Conservation (phyloP, 2,797 vertebrate species). For the Lepus oiostolus region DNA sequence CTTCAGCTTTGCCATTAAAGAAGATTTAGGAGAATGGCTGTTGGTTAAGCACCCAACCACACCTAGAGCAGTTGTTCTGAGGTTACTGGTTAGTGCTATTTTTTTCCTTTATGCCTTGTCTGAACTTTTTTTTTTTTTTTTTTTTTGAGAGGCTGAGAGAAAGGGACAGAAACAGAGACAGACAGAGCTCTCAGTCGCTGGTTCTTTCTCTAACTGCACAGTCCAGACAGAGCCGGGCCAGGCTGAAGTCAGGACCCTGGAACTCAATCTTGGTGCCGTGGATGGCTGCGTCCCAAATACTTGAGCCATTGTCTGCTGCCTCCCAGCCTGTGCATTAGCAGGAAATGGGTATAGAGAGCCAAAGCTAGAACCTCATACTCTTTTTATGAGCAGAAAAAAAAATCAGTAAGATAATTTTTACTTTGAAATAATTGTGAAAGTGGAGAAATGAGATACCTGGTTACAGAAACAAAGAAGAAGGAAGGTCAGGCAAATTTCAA, state of each 20-base stretch:
- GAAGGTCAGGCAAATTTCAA: neutral
- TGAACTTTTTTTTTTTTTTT: neutral
- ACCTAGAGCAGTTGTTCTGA: neutral
- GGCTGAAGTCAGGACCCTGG: too few relatives aligned
- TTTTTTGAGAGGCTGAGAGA: too few relatives aligned
- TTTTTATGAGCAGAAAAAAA: conserved; percentile 11
- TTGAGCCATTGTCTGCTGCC: too few relatives aligned
- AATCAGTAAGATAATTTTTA: neutral
- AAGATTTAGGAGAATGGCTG: neutral
- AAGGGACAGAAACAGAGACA: too few relatives aligned
- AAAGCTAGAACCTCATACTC: too few relatives aligned
- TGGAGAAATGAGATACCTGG: neutral
- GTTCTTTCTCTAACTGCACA: too few relatives aligned
- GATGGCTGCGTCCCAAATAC: too few relatives aligned
- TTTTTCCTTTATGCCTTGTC: neutral
- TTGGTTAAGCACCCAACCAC: neutral
- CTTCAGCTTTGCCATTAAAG: neutral
- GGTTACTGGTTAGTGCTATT: neutral
- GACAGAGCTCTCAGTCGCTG: too few relatives aligned
- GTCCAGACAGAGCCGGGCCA: too few relatives aligned
- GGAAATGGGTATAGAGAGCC: too few relatives aligned
- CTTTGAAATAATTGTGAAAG: conserved; percentile 15
- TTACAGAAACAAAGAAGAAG: neutral
- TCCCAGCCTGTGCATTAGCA: too few relatives aligned
- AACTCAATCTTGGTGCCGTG: too few relatives aligned